These are phyloP conservation scores for Penaeus monodon DNA, from an alignment of 2,888 invertebrate genomes.

Conservation along the genomic window DNA sequence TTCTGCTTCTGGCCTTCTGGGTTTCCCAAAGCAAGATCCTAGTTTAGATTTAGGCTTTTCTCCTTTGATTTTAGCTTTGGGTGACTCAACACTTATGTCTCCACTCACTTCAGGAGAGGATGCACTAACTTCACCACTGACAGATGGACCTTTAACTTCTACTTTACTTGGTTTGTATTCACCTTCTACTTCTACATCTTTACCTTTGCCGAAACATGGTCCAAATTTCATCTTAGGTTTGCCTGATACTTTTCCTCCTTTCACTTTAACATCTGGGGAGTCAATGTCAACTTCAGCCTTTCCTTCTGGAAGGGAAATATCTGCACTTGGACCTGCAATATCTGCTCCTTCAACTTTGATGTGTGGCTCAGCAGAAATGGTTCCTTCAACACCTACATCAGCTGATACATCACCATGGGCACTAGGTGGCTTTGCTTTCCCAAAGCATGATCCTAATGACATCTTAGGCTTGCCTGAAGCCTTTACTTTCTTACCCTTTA, in stretches of 20 bases:
- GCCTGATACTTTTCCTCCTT: not conserved
- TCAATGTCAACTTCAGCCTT: constrained; percentile 24
- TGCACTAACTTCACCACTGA: not conserved
- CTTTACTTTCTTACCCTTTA: no score
- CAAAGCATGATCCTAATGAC: no score
- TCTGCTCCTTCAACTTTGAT: constrained; percentile 37
- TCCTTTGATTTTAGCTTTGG: not conserved
- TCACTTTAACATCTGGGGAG: constrained; percentile 15
- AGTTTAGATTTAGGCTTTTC: constrained; percentile 17
- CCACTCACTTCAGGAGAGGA: not conserved
- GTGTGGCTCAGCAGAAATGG: constrained; percentile 19
- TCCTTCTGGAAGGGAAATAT: constrained; percentile 11
- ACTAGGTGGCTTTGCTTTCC: no score
- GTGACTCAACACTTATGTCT: constrained; percentile 1
- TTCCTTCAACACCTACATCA: constrained; percentile 6
- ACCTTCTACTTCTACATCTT: constrained; percentile 27
- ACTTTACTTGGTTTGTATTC: constrained; percentile 43
- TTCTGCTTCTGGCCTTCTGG: constrained; percentile 6
- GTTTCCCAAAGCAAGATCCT: constrained; percentile 39
- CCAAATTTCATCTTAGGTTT: constrained; percentile 36
- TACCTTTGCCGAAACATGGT: constrained; percentile 46
- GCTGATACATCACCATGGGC: constrained; percentile 2
- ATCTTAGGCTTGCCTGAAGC: no score
- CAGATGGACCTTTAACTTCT: not conserved
- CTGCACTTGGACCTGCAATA: constrained; percentile 29